Percentiles rank a stretch among this genome's conserved stretches.
Evolutionary conservation across 2,888 invertebrate genomes (phyloP).

Genomic region (Lasioglossum zephyrum): DNA sequence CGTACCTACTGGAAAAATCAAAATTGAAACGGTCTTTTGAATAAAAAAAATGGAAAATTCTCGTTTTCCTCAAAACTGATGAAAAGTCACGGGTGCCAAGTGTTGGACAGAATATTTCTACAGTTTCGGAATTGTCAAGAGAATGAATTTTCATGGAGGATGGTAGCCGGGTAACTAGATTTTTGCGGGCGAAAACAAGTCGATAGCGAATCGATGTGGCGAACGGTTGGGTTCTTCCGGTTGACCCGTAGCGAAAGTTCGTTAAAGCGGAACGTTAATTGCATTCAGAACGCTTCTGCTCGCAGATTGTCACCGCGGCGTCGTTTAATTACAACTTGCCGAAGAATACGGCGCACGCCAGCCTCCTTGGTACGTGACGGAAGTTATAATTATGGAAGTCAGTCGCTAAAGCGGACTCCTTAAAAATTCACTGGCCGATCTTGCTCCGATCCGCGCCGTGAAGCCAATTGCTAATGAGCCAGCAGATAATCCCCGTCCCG

Average conservation of each 20-base stretch:
- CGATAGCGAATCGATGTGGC: slow-evolving; percentile 27
- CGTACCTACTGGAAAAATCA: not conserved
- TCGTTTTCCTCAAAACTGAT: not conserved
- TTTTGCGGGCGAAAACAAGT: not conserved
- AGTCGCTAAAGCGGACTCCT: slow-evolving; percentile 18
- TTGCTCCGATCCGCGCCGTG: not conserved
- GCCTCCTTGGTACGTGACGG: slow-evolving; percentile 46
- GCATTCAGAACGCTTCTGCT: slow-evolving; percentile 68
- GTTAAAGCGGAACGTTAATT: slow-evolving; percentile 70
- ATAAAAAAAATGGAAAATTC: not conserved
- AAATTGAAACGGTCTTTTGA: not conserved
- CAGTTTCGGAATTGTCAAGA: not conserved
- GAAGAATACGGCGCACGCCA: slow-evolving; percentile 71
- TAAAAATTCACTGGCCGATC: slow-evolving; percentile 27
- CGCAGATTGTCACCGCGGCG: slow-evolving; percentile 66
- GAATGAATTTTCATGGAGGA: not conserved
- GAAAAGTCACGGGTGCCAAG: not conserved
- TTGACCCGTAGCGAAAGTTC: slow-evolving; percentile 58
- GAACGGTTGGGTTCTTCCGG: slow-evolving; percentile 15
- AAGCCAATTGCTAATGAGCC: not conserved
- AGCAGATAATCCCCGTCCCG: not conserved
- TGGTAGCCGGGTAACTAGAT: not conserved
- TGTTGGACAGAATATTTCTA: not conserved
- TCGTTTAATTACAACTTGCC: slow-evolving; percentile 78
- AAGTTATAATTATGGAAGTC: slow-evolving; percentile 74